phyloP scores from a whole-genome alignment of 2,113 vertebrate species.

The Boleophthalmus pectinirostris region DNA sequence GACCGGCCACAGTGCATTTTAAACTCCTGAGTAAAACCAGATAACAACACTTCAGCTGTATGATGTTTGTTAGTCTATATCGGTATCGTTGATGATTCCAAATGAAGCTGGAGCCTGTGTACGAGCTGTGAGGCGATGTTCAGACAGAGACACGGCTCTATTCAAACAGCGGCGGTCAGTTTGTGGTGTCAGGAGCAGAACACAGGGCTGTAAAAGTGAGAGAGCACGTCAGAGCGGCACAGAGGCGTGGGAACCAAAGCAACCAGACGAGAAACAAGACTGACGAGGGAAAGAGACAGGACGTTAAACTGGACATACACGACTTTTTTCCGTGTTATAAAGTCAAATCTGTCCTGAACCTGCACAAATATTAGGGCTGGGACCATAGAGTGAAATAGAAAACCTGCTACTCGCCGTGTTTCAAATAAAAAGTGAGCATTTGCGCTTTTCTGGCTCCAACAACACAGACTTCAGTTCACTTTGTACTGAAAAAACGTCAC shows the following conservation, averaged over 20 bases:
- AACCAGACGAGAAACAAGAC: not conserved
- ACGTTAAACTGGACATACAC: not conserved
- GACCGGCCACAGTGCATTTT: too few relatives aligned
- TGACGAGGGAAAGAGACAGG: not conserved
- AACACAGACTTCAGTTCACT: too few relatives aligned
- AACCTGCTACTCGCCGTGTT: too few relatives aligned
- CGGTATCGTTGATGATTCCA: constrained; percentile 30
- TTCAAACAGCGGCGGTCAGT: constrained; percentile 51
- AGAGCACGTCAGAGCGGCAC: constrained; percentile 20
- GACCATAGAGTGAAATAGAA: too few relatives aligned
- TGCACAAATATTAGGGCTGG: too few relatives aligned
- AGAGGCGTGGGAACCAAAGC: constrained; percentile 51
- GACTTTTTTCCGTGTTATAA: too few relatives aligned
- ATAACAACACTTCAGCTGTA: not conserved
- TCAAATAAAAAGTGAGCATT: too few relatives aligned
- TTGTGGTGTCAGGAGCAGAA: constrained; percentile 32
- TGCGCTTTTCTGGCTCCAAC: too few relatives aligned
- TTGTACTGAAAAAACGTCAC: too few relatives aligned
- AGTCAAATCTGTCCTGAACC: too few relatives aligned
- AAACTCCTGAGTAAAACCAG: not conserved
- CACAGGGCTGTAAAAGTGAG: constrained; percentile 44
- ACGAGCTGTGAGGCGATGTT: constrained; percentile 52
- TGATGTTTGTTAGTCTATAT: not conserved
- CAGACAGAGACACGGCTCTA: constrained; percentile 58
- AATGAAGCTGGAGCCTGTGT: constrained; percentile 46